Base-by-base conservation (phyloP, 2,797 vertebrate species). In the Sternotherus odoratus region DNA sequence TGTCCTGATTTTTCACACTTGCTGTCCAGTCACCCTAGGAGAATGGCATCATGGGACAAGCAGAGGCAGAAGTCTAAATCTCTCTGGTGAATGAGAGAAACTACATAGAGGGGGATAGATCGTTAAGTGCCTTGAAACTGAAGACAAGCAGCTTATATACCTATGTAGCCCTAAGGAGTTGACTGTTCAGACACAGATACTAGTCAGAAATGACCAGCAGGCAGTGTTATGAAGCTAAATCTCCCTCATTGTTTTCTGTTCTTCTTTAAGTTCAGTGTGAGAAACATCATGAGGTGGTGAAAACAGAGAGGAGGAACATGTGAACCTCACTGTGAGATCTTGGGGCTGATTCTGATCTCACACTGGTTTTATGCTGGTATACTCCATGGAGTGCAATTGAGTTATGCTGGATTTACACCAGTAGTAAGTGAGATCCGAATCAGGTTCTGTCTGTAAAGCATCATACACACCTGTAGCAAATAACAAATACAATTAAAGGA, bases 401-500 rank as follows among this genome's bases (percentile, higher is more conserved):
- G 8, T 66, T 57, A 82, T 83, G 1, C 30, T n/a, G 85, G 60
- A 7, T 85, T 13, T 77, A 57, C 23, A 43, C 33, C 36, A 75
- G 8, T 78, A 36, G 83, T 89, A 88, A 85, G 10, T 48, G 53
- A 50, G 79, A 75, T 19, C 21, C 56, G 74, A 75, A 86, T 79
- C 66, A 60, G 2, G 12, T 51, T 92, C 50, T 80, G n/a, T 96
- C 63, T 23, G 78, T 90, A 90, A 69, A 94, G 36, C 51, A 3
- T 39, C 57, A 80, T 85, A 56, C 13, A 5, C 83, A 21, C 88
- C 92, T 89, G 83, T 90, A 86, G 63, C 53, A 89, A 91, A 92
- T 2, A 83, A 51, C 77, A 85, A 96, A 95, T 66, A 95, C 93
- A 79, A 95, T 95, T 95, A 96, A 92, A 79, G 77, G 77, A 83